Conservation (phyloP, 1,140 invertebrate species). For the Archivesica marissinica region DNA sequence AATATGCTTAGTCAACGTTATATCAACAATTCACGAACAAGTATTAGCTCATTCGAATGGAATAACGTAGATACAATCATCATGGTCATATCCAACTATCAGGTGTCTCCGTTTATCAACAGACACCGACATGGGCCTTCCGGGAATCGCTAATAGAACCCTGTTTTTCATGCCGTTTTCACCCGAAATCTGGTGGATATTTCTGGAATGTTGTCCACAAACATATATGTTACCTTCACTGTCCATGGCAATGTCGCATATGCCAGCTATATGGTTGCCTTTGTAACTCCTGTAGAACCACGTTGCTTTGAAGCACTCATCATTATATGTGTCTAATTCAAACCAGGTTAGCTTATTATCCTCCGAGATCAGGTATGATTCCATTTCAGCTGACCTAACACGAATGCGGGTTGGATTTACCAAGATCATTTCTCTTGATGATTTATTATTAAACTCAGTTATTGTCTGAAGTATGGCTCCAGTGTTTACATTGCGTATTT, state of each 20-base stretch:
- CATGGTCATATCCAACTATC: not conserved
- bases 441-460: not conserved
- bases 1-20: too few relatives aligned
- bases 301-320: not conserved
- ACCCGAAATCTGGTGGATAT: constrained; percentile 25
- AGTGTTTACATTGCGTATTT: not conserved
- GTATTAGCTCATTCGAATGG: not conserved
- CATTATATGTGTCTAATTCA: not conserved
- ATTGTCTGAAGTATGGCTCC: not conserved
- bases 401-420: not conserved
- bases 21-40: not conserved
- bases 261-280: not conserved
- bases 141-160: not conserved
- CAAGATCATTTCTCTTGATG: not conserved
- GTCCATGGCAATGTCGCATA: constrained; percentile 2
- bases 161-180: not conserved
- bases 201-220: constrained; percentile 27
- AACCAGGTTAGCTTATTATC: not conserved
- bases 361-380: not conserved
- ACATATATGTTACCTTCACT: constrained; percentile 30
- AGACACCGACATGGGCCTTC: not conserved
- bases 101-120: not conserved
- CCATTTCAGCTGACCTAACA: not conserved
- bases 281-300: constrained; percentile 11
- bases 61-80: constrained; percentile 1